A percentile compares a stretch with the other conserved stretches of the same genome.
Evolutionary conservation across 2,888 invertebrate genomes (phyloP).

Genomic region (Eudasyphora cyanicolor): DNA sequence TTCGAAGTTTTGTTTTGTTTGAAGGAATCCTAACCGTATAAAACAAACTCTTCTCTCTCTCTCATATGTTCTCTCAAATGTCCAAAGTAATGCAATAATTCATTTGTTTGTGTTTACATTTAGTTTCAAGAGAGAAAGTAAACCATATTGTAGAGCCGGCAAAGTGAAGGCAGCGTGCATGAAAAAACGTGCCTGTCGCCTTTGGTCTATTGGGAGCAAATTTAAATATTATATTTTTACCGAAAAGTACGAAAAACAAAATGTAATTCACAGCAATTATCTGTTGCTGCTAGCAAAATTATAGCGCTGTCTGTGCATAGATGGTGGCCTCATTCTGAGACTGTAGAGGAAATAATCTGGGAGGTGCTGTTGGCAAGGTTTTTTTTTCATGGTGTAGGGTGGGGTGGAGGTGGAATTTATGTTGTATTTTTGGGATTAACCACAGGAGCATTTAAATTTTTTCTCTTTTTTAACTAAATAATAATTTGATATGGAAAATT

Average conservation of each 20-base stretch:
- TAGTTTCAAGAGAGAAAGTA: background rate
- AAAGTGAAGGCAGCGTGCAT: background rate
- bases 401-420: background rate
- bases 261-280: conserved; percentile 20
- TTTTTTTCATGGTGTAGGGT: background rate
- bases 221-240: conserved; percentile 19
- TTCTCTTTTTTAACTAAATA: background rate
- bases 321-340: background rate
- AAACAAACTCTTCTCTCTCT: background rate
- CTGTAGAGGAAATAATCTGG: too few relatives aligned
- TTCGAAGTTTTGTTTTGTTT: conserved; percentile 1
- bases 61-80: too few relatives aligned
- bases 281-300: conserved; percentile 6
- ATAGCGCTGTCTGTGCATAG: background rate
- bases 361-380: too few relatives aligned
- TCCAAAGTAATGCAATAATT: too few relatives aligned
- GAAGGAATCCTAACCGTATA: background rate
- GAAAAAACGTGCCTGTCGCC: background rate
- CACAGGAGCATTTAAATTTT: background rate
- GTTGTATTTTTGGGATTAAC: background rate
- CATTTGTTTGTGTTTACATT: too few relatives aligned
- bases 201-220: conserved; percentile 14
- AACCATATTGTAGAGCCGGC: background rate
- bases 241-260: background rate
- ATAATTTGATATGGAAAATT: too few relatives aligned